phyloP scores from a whole-genome alignment of 2,113 vertebrate genomes.

The Nettapus auritus region DNA sequence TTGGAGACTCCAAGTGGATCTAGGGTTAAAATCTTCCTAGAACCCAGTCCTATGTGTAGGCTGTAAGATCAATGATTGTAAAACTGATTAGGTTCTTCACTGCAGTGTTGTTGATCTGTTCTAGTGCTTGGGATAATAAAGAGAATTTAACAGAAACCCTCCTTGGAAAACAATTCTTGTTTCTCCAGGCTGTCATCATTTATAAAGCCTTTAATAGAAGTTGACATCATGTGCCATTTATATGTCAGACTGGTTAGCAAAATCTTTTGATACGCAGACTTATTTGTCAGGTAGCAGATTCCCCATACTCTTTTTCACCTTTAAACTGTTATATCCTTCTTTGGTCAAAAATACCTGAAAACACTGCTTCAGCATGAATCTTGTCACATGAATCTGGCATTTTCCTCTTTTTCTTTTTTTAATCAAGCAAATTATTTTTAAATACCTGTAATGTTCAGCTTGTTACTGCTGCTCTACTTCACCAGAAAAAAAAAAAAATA shows the following conservation, averaged over 20 bases:
- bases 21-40: not conserved
- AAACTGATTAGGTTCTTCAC: not conserved
- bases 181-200: constrained; percentile 70
- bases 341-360: constrained; percentile 38
- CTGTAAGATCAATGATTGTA: not conserved
- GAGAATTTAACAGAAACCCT: constrained; percentile 37
- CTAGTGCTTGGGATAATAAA: constrained; percentile 15
- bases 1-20: not conserved
- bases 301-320: constrained; percentile 46
- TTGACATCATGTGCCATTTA: constrained; percentile 73
- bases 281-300: constrained; percentile 75
- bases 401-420: constrained; percentile 2
- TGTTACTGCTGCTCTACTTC: constrained; percentile 74
- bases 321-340: constrained; percentile 42
- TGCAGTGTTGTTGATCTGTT: not conserved
- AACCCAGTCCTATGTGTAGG: not conserved
- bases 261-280: constrained; percentile 72
- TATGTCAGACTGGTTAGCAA: constrained; percentile 70
- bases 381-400: constrained; percentile 3
- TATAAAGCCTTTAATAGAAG: constrained; percentile 72
- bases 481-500: constrained; percentile 3
- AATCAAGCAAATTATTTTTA: constrained; percentile 72
- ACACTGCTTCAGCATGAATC: not conserved
- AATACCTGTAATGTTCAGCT: constrained; percentile 72
- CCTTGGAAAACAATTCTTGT: constrained; percentile 62